phyloP scores from a whole-genome alignment of 2,797 vertebrate genomes.

The Miichthys miiuy region DNA sequence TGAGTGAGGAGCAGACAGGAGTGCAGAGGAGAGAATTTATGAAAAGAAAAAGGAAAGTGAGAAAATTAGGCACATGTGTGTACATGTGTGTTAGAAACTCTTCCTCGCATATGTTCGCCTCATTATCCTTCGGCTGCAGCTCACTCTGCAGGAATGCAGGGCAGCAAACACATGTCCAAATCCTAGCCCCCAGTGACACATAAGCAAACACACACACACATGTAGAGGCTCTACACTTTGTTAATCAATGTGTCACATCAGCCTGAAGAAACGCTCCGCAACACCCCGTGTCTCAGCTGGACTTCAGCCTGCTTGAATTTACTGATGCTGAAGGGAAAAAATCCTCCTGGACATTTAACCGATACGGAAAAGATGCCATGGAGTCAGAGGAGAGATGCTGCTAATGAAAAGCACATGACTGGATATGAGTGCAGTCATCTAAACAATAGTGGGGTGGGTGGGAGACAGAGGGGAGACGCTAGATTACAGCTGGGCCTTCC shows the following conservation, averaged over 20 bases:
- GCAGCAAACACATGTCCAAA: conserved; percentile 67
- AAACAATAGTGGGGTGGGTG: conserved; percentile 63
- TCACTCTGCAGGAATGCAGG: conserved; percentile 73
- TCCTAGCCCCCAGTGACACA: conserved; percentile 52
- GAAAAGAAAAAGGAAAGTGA: conserved; percentile 19
- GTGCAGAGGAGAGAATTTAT: background rate
- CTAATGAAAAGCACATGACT: conserved; percentile 78
- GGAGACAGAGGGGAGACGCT: conserved; percentile 52
- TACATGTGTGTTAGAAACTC: conserved; percentile 51
- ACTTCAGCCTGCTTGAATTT: conserved; percentile 35
- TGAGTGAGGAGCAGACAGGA: conserved; percentile 18
- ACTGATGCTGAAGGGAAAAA: conserved; percentile 23
- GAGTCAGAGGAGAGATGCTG: conserved; percentile 59
- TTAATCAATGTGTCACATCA: conserved; percentile 42
- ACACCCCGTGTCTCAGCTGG: conserved; percentile 26
- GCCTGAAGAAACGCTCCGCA: conserved; percentile 20
- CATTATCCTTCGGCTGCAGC: conserved; percentile 64
- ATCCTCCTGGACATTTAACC: conserved; percentile 30
- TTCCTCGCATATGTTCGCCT: conserved; percentile 64
- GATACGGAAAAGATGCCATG: conserved; percentile 55
- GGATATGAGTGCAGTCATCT: conserved; percentile 50
- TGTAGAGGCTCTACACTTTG: conserved; percentile 12
- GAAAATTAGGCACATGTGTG: conserved; percentile 24
- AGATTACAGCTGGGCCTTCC: conserved; percentile 47
- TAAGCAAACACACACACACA: conserved; percentile 28